A percentile compares a stretch with the other conserved stretches of the same genome.
These are phyloP conservation scores for Pteronura brasiliensis DNA, from an alignment of 2,113 vertebrate species.

Conservation along the genomic window DNA sequence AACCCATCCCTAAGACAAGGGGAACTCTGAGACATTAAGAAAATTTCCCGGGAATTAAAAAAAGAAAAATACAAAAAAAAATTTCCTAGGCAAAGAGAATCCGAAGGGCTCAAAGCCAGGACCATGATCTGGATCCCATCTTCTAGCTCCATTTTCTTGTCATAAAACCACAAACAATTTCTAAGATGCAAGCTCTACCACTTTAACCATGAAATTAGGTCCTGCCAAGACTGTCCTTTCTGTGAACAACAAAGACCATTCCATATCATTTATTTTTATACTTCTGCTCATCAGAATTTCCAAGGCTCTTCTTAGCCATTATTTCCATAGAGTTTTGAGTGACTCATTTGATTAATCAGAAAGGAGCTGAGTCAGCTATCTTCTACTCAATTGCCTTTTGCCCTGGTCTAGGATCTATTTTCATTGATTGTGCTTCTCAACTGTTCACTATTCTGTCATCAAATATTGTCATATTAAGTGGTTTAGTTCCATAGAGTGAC, in stretches of 20 bases:
- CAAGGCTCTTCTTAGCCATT: background rate
- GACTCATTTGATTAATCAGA: conserved; percentile 58
- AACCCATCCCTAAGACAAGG: background rate
- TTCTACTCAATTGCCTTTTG: conserved; percentile 45
- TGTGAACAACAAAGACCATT: background rate
- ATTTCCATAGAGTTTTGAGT: background rate
- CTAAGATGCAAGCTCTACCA: background rate
- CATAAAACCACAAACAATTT: background rate
- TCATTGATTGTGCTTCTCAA: conserved; percentile 65
- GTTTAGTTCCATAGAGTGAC: conserved; percentile 29
- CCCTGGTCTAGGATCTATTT: conserved; percentile 21
- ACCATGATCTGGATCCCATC: background rate
- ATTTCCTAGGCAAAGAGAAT: background rate
- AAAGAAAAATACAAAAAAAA: too few relatives aligned
- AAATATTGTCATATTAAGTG: conserved; percentile 47
- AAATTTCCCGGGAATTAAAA: background rate
- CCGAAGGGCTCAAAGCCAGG: background rate
- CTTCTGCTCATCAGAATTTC: background rate
- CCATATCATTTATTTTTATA: background rate
- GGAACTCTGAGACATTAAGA: background rate
- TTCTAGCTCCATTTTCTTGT: background rate
- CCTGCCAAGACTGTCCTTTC: background rate
- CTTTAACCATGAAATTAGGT: background rate
- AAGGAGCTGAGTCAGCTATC: conserved; percentile 3
- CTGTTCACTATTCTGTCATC: conserved; percentile 32